Evolutionary conservation across 1,140 invertebrate genomes (phyloP).

Genomic region (Cydia splendana): DNA sequence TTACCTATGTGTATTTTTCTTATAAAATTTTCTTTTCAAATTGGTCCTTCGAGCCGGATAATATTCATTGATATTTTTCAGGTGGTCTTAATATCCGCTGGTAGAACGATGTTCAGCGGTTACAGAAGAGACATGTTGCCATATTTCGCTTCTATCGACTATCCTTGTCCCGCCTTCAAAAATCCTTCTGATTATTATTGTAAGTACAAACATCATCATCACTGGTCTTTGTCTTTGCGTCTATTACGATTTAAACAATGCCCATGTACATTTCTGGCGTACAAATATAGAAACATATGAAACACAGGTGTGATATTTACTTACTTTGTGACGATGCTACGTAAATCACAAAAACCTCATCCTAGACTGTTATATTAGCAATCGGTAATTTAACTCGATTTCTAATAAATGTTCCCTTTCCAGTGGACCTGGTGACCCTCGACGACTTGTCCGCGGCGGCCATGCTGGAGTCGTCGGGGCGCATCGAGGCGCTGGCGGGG

Average conservation of each 20-base stretch:
- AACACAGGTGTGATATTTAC: no score
- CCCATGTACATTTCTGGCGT: neutral
- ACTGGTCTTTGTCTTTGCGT: neutral
- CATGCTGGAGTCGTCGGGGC: constrained; percentile 95
- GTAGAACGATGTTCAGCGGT: constrained; percentile 94
- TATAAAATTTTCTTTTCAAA: no score
- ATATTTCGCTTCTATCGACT: constrained; percentile 96
- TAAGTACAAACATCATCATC: constrained; percentile 79
- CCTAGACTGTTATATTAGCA: no score
- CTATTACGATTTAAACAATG: no score
- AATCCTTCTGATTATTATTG: constrained; percentile 98
- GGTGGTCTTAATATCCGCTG: constrained; percentile 92
- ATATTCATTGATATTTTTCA: constrained; percentile 53
- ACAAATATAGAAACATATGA: neutral
- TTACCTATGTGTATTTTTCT: no score
- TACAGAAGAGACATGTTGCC: constrained; percentile 92
- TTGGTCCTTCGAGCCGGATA: neutral
- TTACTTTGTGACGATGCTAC: no score
- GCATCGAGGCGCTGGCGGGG: constrained; percentile 94
- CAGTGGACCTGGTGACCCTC: constrained; percentile 95
- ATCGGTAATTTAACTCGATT: neutral
- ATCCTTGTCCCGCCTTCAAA: constrained; percentile 96
- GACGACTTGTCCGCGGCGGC: constrained; percentile 96
- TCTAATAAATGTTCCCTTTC: constrained; percentile 42
- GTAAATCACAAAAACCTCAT: no score